Percentiles rank a stretch among this genome's conserved stretches.
Evolutionary conservation across 1,140 invertebrate genomes (phyloP).

Genomic region (Melipona quadrifasciata): DNA sequence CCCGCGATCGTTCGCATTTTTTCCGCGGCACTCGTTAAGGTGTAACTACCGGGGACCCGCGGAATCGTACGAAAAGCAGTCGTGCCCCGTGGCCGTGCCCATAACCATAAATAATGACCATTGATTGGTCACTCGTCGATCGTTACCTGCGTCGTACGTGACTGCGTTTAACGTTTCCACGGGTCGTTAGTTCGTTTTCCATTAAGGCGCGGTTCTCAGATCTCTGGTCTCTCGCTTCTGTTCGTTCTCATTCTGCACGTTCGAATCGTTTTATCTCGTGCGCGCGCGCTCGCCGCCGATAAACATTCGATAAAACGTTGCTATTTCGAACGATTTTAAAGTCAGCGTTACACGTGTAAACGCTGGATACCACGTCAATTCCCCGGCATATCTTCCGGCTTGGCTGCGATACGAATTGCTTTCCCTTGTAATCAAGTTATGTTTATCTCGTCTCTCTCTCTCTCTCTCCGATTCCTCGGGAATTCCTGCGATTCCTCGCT

Average conservation of each 20-base stretch:
- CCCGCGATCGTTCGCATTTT: conserved; percentile 30
- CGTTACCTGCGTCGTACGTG: conserved; percentile 76
- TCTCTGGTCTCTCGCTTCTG: conserved; percentile 60
- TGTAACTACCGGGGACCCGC: conserved; percentile 18
- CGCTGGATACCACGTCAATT: not conserved
- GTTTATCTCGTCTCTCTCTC: not conserved
- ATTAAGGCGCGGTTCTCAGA: conserved; percentile 74
- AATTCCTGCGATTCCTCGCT: not conserved
- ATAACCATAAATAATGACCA: conserved; percentile 74
- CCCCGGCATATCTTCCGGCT: not conserved
- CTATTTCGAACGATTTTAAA: not conserved
- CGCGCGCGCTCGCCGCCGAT: not conserved
- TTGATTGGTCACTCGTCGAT: conserved; percentile 78
- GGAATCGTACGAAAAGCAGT: conserved; percentile 60
- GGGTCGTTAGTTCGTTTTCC: conserved; percentile 78
- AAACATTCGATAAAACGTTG: conserved; percentile 12
- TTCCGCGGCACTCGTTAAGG: conserved; percentile 54
- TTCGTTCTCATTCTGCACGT: conserved; percentile 54
- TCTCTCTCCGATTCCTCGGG: not conserved
- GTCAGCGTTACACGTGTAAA: conserved; percentile 6
- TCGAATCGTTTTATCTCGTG: conserved; percentile 30
- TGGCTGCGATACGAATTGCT: not conserved
- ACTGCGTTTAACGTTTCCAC: conserved; percentile 77
- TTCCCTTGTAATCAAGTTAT: not conserved
- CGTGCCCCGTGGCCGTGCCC: conserved; percentile 51